These are phyloP conservation scores for Zaprionus tsacasi DNA, from an alignment of 1,140 invertebrate genomes.

Conservation along the genomic window DNA sequence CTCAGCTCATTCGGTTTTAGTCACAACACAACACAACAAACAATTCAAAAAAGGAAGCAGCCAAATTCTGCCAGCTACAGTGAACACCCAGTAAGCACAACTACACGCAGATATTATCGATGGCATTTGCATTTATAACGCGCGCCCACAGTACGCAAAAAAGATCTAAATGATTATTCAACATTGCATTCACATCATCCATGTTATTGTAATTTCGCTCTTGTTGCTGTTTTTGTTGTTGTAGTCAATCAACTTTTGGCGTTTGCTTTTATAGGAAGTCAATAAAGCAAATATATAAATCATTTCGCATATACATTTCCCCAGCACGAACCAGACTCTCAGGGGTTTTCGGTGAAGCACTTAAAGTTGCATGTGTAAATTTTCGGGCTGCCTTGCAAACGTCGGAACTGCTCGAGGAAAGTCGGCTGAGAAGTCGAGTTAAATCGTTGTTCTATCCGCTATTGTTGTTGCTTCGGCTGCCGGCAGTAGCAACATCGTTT, in stretches of 20 bases:
- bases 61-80: background rate
- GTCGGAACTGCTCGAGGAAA: constrained; percentile 74
- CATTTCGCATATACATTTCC: constrained; percentile 49
- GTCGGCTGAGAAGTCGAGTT: constrained; percentile 62
- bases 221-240: constrained; percentile 48
- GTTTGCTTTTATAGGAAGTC: constrained; percentile 74
- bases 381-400: constrained; percentile 70
- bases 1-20: constrained; percentile 7
- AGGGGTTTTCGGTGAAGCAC: background rate
- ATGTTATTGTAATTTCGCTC: constrained; percentile 31
- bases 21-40: constrained; percentile 8
- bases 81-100: background rate
- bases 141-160: background rate
- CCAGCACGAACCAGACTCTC: background rate
- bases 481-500: constrained; percentile 72
- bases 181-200: constrained; percentile 45
- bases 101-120: background rate
- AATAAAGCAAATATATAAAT: constrained; percentile 65
- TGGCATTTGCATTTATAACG: background rate
- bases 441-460: constrained; percentile 47
- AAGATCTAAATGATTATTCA: constrained; percentile 62
- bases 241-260: constrained; percentile 78
- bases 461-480: constrained; percentile 34
- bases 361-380: constrained; percentile 57
- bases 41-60: constrained; percentile 63